phyloP scores from a whole-genome alignment of 2,113 vertebrate species.

The Lucifuga dentata region DNA sequence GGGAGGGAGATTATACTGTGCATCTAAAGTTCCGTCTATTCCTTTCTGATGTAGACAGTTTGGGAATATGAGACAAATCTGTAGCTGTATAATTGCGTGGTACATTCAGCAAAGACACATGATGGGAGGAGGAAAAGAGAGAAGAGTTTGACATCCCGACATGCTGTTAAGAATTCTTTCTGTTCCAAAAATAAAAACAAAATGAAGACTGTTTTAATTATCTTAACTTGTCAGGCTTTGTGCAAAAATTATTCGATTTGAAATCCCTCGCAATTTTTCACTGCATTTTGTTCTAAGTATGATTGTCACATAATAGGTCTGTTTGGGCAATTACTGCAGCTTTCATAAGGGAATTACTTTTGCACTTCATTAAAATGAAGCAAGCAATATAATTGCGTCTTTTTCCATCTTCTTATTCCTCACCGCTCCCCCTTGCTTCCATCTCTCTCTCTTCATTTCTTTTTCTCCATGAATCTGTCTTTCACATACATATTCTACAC shows the following conservation, averaged over 20 bases:
- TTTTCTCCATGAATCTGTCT: constrained; percentile 29
- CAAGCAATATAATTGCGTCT: constrained; percentile 75
- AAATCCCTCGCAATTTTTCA: constrained; percentile 76
- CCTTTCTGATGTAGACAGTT: constrained; percentile 28
- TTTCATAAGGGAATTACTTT: constrained; percentile 80
- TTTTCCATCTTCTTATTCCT: constrained; percentile 53
- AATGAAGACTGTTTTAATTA: constrained; percentile 69
- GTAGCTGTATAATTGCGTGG: constrained; percentile 35
- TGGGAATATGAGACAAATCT: constrained; percentile 48
- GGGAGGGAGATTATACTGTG: constrained; percentile 42
- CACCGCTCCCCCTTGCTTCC: constrained; percentile 33
- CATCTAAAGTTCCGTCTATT: not conserved
- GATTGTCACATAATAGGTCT: constrained; percentile 84
- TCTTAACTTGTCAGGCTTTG: constrained; percentile 75
- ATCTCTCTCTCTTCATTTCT: constrained; percentile 19
- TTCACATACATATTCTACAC: constrained; percentile 22
- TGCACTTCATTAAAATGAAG: constrained; percentile 80
- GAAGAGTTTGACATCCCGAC: constrained; percentile 45
- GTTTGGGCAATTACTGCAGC: constrained; percentile 80
- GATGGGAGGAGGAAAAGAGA: constrained; percentile 3
- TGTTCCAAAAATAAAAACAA: constrained; percentile 57
- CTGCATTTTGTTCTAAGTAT: constrained; percentile 76
- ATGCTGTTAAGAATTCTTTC: constrained; percentile 41
- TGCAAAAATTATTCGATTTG: constrained; percentile 67
- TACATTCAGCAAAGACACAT: constrained; percentile 4